phyloP scores from a whole-genome alignment of 2,888 invertebrate genomes.

The Drosophila nr. perissopoda region DNA sequence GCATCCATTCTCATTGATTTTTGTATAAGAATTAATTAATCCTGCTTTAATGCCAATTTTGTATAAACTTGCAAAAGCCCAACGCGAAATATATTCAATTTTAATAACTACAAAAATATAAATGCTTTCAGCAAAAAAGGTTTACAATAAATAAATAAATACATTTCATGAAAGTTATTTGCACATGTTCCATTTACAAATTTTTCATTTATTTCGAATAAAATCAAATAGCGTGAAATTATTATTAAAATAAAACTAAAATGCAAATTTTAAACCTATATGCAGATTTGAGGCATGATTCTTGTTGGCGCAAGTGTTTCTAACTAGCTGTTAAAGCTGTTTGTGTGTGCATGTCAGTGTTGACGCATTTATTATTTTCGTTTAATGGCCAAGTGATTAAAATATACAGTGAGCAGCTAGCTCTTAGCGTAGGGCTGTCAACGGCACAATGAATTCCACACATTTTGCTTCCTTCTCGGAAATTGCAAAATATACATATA shows the following conservation, averaged over 20 bases:
- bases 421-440: conserved; percentile 36
- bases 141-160: neutral
- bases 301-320: conserved; percentile 23
- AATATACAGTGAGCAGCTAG: conserved; percentile 16
- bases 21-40: too few relatives aligned
- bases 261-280: neutral
- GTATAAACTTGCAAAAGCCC: neutral
- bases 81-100: neutral
- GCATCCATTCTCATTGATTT: neutral
- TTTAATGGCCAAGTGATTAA: conserved; percentile 45
- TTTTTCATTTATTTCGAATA: neutral
- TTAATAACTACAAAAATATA: neutral
- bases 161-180: neutral
- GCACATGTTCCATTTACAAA: neutral
- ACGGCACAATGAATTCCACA: conserved; percentile 33
- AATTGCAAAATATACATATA: conserved; percentile 1
- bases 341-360: conserved; percentile 5
- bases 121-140: neutral
- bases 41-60: neutral
- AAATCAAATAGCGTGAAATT: neutral
- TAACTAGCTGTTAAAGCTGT: conserved; percentile 17
- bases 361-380: conserved; percentile 36
- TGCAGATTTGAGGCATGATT: conserved; percentile 2
- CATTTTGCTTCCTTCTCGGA: conserved; percentile 28
- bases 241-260: neutral